phyloP scores from a whole-genome alignment of 2,113 vertebrate species.

The Tetrao urogallus region DNA sequence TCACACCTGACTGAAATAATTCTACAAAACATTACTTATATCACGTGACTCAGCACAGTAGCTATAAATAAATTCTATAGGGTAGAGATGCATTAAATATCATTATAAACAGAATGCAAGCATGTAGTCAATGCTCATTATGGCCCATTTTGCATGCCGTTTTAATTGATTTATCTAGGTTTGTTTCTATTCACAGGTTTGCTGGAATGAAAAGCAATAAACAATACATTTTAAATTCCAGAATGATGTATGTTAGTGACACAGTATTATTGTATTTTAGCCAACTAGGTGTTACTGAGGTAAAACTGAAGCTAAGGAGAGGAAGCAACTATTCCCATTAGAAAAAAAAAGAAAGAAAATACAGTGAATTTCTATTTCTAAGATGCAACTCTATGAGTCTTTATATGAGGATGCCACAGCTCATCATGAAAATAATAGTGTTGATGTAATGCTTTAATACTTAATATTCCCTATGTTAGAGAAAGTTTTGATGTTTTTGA shows the following conservation, averaged over 20 bases:
- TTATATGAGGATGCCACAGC: not conserved
- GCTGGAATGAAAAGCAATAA: not conserved
- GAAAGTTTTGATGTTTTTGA: no score
- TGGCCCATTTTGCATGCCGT: not conserved
- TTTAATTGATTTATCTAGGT: conserved; percentile 27
- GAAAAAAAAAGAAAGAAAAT: not conserved
- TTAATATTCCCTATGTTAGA: no score
- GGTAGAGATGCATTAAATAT: not conserved
- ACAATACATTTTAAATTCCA: not conserved
- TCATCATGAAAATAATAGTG: not conserved
- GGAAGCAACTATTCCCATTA: not conserved
- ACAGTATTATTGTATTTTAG: not conserved
- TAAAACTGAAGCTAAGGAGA: not conserved
- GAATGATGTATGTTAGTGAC: not conserved
- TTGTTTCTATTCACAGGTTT: not conserved
- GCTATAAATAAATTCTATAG: conserved; percentile 4
- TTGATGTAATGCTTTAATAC: not conserved
- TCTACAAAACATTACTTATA: not conserved
- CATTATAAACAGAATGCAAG: conserved; percentile 20
- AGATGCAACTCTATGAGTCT: not conserved
- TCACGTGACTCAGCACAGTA: not conserved
- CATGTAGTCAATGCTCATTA: conserved; percentile 33
- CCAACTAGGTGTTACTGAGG: not conserved
- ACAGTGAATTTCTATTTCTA: not conserved
- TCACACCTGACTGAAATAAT: not conserved